These are phyloP conservation scores for Oreochromis grahami DNA, from an alignment of 2,797 vertebrate species.

Conservation along the genomic window DNA sequence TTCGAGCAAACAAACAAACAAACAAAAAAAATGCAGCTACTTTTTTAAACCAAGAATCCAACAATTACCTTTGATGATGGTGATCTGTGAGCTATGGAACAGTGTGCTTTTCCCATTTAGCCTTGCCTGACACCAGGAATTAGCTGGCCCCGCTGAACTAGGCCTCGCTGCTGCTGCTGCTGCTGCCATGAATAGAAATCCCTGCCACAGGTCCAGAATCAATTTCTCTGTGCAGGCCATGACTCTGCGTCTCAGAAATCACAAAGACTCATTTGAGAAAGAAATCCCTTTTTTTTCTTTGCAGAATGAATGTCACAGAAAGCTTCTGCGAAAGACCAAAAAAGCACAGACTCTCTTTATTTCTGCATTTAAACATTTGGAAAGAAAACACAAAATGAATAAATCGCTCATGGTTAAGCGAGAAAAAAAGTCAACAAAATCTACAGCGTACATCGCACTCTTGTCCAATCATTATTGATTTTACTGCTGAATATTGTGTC, in stretches of 20 bases:
- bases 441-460: constrained; percentile 34
- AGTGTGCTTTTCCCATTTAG: constrained; percentile 42
- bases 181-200: constrained; percentile 63
- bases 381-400: neutral
- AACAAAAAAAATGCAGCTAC: neutral
- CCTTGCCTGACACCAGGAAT: constrained; percentile 60
- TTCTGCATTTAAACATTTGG: neutral
- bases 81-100: constrained; percentile 21
- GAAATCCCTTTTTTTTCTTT: constrained; percentile 52
- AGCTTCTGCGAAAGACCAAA: neutral
- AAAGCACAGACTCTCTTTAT: neutral
- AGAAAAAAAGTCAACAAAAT: constrained; percentile 27
- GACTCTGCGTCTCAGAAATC: constrained; percentile 33
- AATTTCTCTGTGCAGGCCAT: constrained; percentile 31
- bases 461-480: constrained; percentile 72
- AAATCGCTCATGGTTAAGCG: neutral
- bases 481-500: constrained; percentile 66
- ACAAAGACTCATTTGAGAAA: constrained; percentile 60
- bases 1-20: neutral
- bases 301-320: constrained; percentile 17
- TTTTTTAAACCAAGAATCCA: constrained; percentile 17
- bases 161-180: constrained; percentile 46
- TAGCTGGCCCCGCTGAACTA: constrained; percentile 66
- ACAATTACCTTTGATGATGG: constrained; percentile 7
- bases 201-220: constrained; percentile 45